Conservation (phyloP, 2,113 vertebrate genomes). For the Seriola rivoliana region DNA sequence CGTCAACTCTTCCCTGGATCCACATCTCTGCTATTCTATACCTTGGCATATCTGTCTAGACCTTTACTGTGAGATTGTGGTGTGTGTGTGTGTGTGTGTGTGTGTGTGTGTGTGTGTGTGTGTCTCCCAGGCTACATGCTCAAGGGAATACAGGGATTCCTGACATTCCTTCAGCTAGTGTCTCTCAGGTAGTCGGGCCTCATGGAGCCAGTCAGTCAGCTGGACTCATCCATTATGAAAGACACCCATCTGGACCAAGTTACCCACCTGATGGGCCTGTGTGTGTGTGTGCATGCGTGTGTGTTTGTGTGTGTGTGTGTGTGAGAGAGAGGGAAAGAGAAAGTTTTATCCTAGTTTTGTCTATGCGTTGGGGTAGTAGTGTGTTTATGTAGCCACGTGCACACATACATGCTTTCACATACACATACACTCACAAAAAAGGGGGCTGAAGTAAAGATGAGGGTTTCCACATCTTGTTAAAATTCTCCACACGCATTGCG, state of each 20-base stretch:
- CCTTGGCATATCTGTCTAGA: slow-evolving; percentile 26
- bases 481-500: slow-evolving; percentile 71
- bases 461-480: slow-evolving; percentile 83
- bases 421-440: slow-evolving; percentile 19
- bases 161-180: slow-evolving; percentile 74
- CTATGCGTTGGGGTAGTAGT: slow-evolving; percentile 25
- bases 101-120: slow-evolving; percentile 4
- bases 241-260: slow-evolving; percentile 76
- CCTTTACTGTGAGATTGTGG: slow-evolving; percentile 22
- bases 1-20: slow-evolving; percentile 21
- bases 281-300: slow-evolving; percentile 21
- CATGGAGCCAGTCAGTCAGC: slow-evolving; percentile 74
- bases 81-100: too few species aligned
- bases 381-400: slow-evolving; percentile 48
- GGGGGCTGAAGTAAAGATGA: slow-evolving; percentile 45
- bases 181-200: slow-evolving; percentile 75
- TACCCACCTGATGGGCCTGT: slow-evolving; percentile 72
- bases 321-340: slow-evolving; percentile 50
- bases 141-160: slow-evolving; percentile 75
- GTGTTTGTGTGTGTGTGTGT: slow-evolving; percentile 14
- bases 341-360: slow-evolving; percentile 45
- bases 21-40: slow-evolving; percentile 35
- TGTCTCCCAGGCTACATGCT: slow-evolving; percentile 41
- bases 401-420: slow-evolving; percentile 4
- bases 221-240: slow-evolving; percentile 77